phyloP scores from a whole-genome alignment of 2,888 invertebrate species.

The Catocala nupta region DNA sequence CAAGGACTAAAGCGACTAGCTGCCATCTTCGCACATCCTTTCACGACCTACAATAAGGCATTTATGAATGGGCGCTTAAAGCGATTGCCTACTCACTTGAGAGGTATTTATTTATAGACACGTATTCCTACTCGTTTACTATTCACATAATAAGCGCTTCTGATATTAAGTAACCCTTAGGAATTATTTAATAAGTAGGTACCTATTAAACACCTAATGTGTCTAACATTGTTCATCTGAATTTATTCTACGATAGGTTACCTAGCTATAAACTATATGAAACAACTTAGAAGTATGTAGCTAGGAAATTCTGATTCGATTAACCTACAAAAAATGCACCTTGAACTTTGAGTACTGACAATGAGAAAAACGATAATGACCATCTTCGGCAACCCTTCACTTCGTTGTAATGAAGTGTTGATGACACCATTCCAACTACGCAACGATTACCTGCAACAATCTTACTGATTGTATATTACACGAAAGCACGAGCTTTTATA shows the following conservation, averaged over 20 bases:
- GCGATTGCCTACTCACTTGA: slow-evolving; percentile 27
- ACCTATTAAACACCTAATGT: too few species aligned
- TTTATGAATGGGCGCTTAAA: slow-evolving; percentile 44
- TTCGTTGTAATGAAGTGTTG: slow-evolving; percentile 62
- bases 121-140: background rate
- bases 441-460: slow-evolving; percentile 26
- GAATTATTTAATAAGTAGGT: background rate
- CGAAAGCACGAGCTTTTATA: background rate
- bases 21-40: slow-evolving; percentile 74
- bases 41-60: slow-evolving; percentile 64
- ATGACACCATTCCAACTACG: slow-evolving; percentile 65
- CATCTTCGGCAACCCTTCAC: slow-evolving; percentile 76
- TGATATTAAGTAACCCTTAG: background rate
- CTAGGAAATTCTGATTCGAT: slow-evolving; percentile 43
- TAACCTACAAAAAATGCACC: slow-evolving; percentile 60
- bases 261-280: background rate
- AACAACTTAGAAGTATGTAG: slow-evolving; percentile 5
- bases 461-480: slow-evolving; percentile 12
- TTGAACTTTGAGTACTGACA: slow-evolving; percentile 74
- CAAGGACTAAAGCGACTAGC: slow-evolving; percentile 70
- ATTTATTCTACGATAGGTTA: too few species aligned
- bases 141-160: background rate
- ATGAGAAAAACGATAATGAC: slow-evolving; percentile 76
- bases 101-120: slow-evolving; percentile 21
- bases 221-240: background rate